Evolutionary conservation across 2,113 vertebrate species (phyloP), one percentile per base, ranked within the genome.

Genomic region (Deroptyus accipitrinus): DNA sequence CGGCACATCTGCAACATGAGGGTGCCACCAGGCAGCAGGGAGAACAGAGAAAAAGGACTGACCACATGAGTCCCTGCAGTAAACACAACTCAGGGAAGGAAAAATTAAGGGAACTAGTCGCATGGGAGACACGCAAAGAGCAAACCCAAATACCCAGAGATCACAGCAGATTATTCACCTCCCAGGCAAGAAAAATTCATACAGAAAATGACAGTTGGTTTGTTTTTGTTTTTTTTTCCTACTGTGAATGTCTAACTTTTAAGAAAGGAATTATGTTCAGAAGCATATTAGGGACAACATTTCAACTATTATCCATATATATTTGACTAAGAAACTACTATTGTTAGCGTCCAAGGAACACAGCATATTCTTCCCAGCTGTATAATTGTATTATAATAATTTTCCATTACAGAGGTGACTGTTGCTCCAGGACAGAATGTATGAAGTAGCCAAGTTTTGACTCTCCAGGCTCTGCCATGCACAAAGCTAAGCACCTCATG

Each of bases 371-470:
- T 92, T 96, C 91, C 88, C 88, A 94, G 95, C 74, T 95, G 94
- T 89, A 96, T 94, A 92, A 94, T 87, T 97, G 96, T 89, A 77
- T 95, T 96, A 88, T 82, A 91, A 92, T 91, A 89, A 91, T 95
- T 97, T 96, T 96, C 96, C 95, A 93, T 96, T 94, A 91, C 92
- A 95, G 96, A 96, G 95, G 96, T 97, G 91, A 89, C 74, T 90
- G 59, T 88, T 91, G 95, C 94, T 95, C 73, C 57, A 82, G 89
- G 92, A 74, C 86, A 96, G 96, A 51, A 24, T 37, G 78, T 73
- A 70, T 76, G 82, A 85, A 88, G 55, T 72, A 87, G 88, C 94
- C 94, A 96, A 96, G 69, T 95, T 63, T 84, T 94, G 88, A 20
- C 83, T 94, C 94, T 91, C 77, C 91, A 81, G 93, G 90, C 95